phyloP scores from a whole-genome alignment of 2,113 vertebrate genomes.

The Jacana jacana region DNA sequence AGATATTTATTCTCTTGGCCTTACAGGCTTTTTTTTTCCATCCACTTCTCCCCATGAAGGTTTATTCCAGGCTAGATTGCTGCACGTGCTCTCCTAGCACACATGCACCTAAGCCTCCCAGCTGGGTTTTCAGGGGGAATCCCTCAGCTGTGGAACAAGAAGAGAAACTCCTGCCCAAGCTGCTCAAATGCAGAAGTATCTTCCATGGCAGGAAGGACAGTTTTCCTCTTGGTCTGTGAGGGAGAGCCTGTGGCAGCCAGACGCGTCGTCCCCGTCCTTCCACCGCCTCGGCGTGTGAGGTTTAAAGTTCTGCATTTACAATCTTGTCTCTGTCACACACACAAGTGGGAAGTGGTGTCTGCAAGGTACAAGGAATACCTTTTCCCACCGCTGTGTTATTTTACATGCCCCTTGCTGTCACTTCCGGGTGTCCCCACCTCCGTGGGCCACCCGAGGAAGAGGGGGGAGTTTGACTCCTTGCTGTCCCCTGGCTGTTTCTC shows the following conservation, averaged over 20 bases:
- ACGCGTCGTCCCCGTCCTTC: background rate
- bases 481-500: accelerated
- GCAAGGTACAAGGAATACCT: background rate
- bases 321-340: background rate
- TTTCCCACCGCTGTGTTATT: background rate
- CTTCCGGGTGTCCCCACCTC: background rate
- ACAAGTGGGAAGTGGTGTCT: accelerated
- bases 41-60: background rate
- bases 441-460: background rate
- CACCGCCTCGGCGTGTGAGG: background rate
- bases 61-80: background rate
- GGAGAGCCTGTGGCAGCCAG: background rate
- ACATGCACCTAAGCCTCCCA: background rate
- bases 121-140: background rate
- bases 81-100: background rate
- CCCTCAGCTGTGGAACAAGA: accelerated
- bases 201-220: background rate
- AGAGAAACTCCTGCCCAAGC: background rate
- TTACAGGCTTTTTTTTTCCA: background rate
- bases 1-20: background rate
- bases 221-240: background rate
- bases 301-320: background rate
- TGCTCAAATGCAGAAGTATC: background rate
- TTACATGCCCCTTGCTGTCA: background rate
- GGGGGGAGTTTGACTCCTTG: background rate